These are phyloP conservation scores for Amiota communis DNA, from an alignment of 2,888 invertebrate species.

Conservation along the genomic window DNA sequence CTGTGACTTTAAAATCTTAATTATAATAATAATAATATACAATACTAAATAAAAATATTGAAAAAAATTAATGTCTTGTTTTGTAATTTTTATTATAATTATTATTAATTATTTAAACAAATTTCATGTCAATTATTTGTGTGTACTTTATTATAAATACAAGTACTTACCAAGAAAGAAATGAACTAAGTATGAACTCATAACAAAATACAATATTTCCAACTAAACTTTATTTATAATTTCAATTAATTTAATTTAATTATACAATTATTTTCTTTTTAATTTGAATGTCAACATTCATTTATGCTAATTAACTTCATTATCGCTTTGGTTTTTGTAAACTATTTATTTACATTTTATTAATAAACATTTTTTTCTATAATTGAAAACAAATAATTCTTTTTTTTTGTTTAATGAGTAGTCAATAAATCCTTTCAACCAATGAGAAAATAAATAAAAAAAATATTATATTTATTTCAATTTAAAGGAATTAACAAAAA, in stretches of 20 bases:
- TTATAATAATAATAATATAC: no score
- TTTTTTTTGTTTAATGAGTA: background rate
- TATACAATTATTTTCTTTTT: background rate
- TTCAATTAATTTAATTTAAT: no score
- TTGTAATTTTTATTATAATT: background rate
- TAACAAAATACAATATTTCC: background rate
- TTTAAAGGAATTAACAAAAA: no score
- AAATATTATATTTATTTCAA: no score
- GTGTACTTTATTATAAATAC: background rate
- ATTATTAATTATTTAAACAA: conserved; percentile 1
- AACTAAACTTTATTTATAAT: background rate
- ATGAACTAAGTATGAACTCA: background rate
- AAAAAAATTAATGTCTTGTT: background rate
- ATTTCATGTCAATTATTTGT: conserved; percentile 11
- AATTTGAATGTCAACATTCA: background rate
- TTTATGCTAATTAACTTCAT: background rate
- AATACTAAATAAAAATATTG: no score
- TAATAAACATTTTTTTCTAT: background rate
- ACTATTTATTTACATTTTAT: background rate
- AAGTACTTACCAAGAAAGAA: background rate
- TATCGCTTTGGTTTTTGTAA: background rate
- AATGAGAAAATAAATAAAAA: no score
- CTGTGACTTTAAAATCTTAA: no score
- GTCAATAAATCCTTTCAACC: background rate
- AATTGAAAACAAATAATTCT: background rate